Percentiles rank a stretch among this genome's conserved stretches.
These are phyloP conservation scores for Drosophila bifasciata DNA, from an alignment of 1,140 invertebrate genomes.

Conservation along the genomic window DNA sequence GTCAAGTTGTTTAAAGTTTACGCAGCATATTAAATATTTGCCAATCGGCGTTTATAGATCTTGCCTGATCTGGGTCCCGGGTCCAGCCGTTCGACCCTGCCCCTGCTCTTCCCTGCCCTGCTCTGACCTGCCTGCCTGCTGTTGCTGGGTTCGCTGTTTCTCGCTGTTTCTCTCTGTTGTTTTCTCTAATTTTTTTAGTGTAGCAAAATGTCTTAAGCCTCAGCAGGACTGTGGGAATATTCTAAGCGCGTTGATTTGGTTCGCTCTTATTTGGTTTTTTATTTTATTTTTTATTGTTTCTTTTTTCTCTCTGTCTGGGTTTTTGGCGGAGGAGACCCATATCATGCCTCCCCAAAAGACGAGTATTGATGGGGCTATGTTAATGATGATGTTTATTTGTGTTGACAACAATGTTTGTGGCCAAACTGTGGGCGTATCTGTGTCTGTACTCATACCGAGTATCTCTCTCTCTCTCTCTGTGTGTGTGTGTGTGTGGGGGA, in stretches of 20 bases:
- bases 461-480: no score
- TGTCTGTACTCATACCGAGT: background rate
- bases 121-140: slow-evolving; percentile 16
- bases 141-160: slow-evolving; percentile 11
- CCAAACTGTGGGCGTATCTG: slow-evolving; percentile 21
- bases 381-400: slow-evolving; percentile 77
- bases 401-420: slow-evolving; percentile 74
- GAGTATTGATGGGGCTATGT: slow-evolving; percentile 46
- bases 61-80: slow-evolving; percentile 52
- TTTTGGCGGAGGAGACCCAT: slow-evolving; percentile 8
- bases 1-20: slow-evolving; percentile 82
- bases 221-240: slow-evolving; percentile 66
- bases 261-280: slow-evolving; percentile 10
- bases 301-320: slow-evolving; percentile 29
- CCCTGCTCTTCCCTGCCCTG: slow-evolving; percentile 4
- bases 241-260: slow-evolving; percentile 53
- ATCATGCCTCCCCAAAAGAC: slow-evolving; percentile 1
- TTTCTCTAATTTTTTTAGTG: slow-evolving; percentile 61
- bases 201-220: slow-evolving; percentile 42
- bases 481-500: slow-evolving; percentile 7
- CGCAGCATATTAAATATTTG: slow-evolving; percentile 82
- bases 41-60: slow-evolving; percentile 82
- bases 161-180: slow-evolving; percentile 35
- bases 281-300: slow-evolving; percentile 35
- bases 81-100: slow-evolving; percentile 14